Evolutionary conservation across 2,888 invertebrate genomes (phyloP), one percentile per base, ranked within the genome.

Genomic region (Quadroppia sp.): DNA sequence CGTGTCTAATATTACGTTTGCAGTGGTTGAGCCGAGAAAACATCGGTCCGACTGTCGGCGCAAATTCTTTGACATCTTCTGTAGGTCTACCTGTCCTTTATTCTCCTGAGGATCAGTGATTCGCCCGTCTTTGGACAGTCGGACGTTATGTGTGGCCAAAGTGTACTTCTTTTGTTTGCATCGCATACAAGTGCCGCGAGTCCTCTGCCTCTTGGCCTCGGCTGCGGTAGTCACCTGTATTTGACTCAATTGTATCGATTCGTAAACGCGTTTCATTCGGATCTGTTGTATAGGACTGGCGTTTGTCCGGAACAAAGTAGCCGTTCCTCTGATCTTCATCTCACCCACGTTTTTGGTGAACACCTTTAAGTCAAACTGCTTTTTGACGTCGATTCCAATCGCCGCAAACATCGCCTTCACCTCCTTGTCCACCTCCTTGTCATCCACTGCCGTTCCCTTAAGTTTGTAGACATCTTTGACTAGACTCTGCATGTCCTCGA

Each of bases 291-390:
- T 7, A 17, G 61, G 80, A 30, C 85, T 83, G 32, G 82, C 82
- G 0, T 85, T 84, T 2, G 88, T 83, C n/a, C 89, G 83, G 77
- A 89, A 85, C 72, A 90, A 81, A 0, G 86, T 83, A 42, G 89
- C 88, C 20, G 89, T 88, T 11, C 89, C 89, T 71, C 89, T 83
- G 61, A 89, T 85, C 72, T 86, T 87, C 20, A 88, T 82, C 77
- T 88, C 87, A 4, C 87, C 87, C 11, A 89, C 87, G 32, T 20
- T 61, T 61, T 71, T 32, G 28, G 25, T 20, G 23, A 74, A 48
- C 20, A 28, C 48, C 64, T 67, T 71, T 20, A 50, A 48, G 13
- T 64, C 40, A 1, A 64, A 13, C 3, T 59, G 20, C 9, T 59
- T 40, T 20, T 64, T 71, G 50, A 23, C 20, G 50, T 28, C 4